Percentiles rank a stretch among this genome's conserved stretches.
These are phyloP conservation scores for Hemiscyllium ocellatum DNA, from an alignment of 2,113 vertebrate genomes.

Conservation along the genomic window DNA sequence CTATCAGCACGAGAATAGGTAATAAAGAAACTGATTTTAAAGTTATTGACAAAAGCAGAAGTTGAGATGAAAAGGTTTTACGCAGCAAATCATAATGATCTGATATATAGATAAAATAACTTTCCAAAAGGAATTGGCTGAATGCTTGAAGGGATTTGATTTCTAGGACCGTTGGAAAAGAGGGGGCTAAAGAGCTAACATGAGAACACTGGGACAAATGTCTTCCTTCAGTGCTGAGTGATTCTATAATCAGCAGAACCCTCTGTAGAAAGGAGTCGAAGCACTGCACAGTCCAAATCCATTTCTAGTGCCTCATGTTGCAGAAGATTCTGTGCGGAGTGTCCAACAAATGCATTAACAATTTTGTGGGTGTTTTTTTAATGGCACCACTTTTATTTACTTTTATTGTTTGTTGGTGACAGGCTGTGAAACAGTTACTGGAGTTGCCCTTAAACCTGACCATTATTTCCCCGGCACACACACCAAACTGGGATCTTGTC, in stretches of 20 bases:
- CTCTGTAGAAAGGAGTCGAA: background rate
- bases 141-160: background rate
- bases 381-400: background rate
- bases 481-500: slow-evolving; percentile 91
- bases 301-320: background rate
- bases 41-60: background rate
- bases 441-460: slow-evolving; percentile 83
- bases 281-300: background rate
- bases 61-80: background rate
- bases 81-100: background rate
- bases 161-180: background rate
- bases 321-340: too few relatives aligned
- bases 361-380: background rate
- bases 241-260: background rate
- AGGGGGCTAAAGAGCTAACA: background rate
- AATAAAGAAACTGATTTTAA: background rate
- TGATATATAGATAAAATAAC: background rate
- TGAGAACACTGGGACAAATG: background rate
- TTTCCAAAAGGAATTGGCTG: background rate
- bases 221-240: background rate
- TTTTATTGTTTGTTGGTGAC: background rate
- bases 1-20: background rate
- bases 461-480: slow-evolving; percentile 83
- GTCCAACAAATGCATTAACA: background rate
- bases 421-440: slow-evolving; percentile 86